phyloP scores from a whole-genome alignment of 1,140 invertebrate species.

The Aphis gossypii region DNA sequence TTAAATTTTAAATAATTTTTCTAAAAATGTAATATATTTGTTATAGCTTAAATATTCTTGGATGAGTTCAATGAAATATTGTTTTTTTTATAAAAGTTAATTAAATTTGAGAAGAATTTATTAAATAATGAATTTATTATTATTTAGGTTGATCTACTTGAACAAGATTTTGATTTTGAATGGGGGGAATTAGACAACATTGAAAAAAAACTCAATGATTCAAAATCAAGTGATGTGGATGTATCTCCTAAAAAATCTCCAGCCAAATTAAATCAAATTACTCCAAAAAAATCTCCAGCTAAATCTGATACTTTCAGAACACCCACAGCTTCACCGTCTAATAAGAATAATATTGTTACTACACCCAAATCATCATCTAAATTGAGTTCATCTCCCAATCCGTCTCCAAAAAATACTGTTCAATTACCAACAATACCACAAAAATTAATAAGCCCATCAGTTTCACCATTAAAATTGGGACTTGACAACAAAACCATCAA shows the following conservation, averaged over 20 bases:
- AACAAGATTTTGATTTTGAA: constrained; percentile 48
- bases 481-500: not conserved
- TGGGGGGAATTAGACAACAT: constrained; percentile 33
- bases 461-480: not conserved
- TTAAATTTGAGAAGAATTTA: not conserved
- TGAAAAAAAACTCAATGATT: constrained; percentile 14
- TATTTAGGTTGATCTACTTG: not conserved
- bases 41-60: not conserved
- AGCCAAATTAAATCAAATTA: not conserved
- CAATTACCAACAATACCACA: not conserved
- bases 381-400: not conserved
- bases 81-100: not conserved
- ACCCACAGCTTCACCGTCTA: not conserved
- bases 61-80: not conserved
- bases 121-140: not conserved
- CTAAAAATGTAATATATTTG: not conserved
- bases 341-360: not conserved
- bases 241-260: constrained; percentile 12
- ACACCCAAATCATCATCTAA: constrained; percentile 10
- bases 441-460: not conserved
- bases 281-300: not conserved
- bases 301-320: not conserved
- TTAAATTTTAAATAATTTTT: not conserved
- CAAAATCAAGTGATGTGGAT: not conserved
- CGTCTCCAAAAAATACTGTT: not conserved